These are phyloP conservation scores for Beris morrisii DNA, from an alignment of 2,888 invertebrate genomes.

Conservation along the genomic window DNA sequence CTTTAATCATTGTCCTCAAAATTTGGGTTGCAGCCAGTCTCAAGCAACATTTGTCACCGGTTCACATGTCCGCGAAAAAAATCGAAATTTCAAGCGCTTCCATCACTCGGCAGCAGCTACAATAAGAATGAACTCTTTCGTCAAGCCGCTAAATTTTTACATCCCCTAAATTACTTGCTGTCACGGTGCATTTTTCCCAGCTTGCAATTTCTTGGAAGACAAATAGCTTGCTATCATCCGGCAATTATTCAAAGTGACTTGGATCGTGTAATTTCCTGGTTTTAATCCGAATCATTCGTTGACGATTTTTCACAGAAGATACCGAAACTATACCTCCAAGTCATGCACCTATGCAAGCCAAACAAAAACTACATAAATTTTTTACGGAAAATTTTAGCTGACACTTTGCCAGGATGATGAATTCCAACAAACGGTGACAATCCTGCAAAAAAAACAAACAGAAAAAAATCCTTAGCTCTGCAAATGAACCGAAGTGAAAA, in stretches of 20 bases:
- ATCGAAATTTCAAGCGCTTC: no score
- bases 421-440: not conserved
- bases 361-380: conserved; percentile 12
- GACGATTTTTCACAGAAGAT: conserved; percentile 2
- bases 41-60: no score
- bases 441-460: not conserved
- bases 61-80: no score
- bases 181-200: conserved; percentile 15
- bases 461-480: not conserved
- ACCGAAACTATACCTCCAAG: not conserved
- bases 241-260: conserved; percentile 31
- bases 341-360: not conserved
- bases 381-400: conserved; percentile 4
- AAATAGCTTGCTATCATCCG: conserved; percentile 21
- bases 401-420: conserved; percentile 15
- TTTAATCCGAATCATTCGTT: conserved; percentile 25
- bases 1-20: no score
- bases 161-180: conserved; percentile 1
- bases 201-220: conserved; percentile 4
- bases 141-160: not conserved
- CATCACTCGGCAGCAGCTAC: no score
- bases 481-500: no score
- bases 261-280: conserved; percentile 27
- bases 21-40: no score
- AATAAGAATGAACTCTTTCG: not conserved